Evolutionary conservation across 2,113 vertebrate species (phyloP).

Genomic region (Mirounga angustirostris): DNA sequence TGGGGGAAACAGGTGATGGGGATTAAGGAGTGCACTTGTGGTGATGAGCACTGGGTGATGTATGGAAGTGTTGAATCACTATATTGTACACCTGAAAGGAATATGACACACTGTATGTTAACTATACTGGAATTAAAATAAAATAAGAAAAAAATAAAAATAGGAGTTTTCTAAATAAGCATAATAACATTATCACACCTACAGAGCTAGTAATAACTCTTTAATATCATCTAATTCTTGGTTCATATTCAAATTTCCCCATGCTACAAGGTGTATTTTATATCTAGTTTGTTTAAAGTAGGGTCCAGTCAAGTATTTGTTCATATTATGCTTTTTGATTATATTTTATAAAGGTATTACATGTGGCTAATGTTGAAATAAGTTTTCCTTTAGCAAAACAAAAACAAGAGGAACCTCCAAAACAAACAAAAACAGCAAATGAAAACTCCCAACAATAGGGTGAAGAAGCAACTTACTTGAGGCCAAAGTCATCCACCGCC

Average conservation of each 20-base stretch:
- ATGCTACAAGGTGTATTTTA: not conserved
- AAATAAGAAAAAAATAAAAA: not conserved
- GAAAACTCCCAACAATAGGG: not conserved
- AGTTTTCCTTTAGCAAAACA: not conserved
- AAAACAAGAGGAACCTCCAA: not conserved
- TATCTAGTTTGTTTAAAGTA: not conserved
- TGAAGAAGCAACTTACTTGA: slow-evolving; percentile 88
- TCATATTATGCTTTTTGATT: not conserved
- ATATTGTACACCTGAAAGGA: not conserved
- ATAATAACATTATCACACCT: not conserved
- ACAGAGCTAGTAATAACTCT: not conserved
- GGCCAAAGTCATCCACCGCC: slow-evolving; percentile 90
- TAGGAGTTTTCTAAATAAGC: not conserved
- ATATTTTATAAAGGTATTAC: not conserved
- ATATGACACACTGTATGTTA: not conserved
- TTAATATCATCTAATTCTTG: not conserved
- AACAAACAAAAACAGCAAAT: not conserved
- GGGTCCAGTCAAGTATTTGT: not conserved
- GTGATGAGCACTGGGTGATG: not conserved
- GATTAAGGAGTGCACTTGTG: not conserved
- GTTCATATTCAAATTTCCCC: not conserved
- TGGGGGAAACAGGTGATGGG: not conserved
- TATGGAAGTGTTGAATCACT: not conserved
- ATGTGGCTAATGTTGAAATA: not conserved
- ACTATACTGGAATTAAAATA: not conserved